A percentile compares a stretch with the other conserved stretches of the same genome.
Evolutionary conservation across 2,113 vertebrate species (phyloP).

Genomic region (Heteronetta atricapilla): DNA sequence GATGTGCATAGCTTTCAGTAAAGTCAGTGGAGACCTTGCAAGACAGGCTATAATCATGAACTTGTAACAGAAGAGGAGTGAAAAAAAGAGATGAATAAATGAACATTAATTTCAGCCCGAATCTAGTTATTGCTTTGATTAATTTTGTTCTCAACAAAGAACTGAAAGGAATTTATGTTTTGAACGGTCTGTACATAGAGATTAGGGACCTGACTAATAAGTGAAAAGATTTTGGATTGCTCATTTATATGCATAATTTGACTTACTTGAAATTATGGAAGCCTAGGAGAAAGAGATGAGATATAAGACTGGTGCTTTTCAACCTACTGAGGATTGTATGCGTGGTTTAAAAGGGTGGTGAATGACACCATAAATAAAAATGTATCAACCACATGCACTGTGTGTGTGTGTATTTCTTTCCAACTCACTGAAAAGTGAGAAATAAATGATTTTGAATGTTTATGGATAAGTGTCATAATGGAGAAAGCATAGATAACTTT

Average conservation of each 20-base stretch:
- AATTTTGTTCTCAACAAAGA: slow-evolving; percentile 19
- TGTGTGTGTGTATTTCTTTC: background rate
- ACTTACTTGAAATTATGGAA: background rate
- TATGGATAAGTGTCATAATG: background rate
- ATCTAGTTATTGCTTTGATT: background rate
- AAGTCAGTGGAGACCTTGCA: background rate
- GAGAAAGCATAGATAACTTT: background rate
- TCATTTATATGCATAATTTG: background rate
- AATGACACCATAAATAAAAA: background rate
- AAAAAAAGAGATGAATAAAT: background rate
- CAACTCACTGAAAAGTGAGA: background rate
- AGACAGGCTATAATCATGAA: background rate
- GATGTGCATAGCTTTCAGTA: background rate
- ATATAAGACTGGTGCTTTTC: background rate
- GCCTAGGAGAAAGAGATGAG: background rate
- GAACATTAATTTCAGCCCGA: background rate
- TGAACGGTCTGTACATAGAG: background rate
- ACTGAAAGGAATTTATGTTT: background rate
- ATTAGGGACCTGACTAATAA: background rate
- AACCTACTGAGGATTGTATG: background rate
- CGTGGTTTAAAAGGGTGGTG: background rate
- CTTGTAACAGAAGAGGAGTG: background rate
- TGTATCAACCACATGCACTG: background rate
- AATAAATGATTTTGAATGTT: background rate
- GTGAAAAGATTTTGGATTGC: background rate